Evolutionary conservation across 37 sponge, comb jelly and placozoan genomes (phyloP).

Genomic region (Cliona cf. orientalis): DNA sequence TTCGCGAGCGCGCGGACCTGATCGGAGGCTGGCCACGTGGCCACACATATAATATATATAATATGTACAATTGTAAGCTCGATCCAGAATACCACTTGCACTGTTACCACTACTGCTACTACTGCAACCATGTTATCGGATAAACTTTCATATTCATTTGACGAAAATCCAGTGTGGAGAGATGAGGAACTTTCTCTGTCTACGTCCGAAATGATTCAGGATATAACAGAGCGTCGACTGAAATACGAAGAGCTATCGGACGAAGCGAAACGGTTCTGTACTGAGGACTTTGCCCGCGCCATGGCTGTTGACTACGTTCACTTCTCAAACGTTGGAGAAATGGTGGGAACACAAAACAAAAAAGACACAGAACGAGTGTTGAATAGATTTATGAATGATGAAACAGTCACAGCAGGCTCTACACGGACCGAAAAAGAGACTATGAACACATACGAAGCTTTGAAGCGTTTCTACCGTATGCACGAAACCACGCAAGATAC

Average conservation of each 20-base stretch:
- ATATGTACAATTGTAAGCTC: too few relatives aligned
- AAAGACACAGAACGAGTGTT: constrained; percentile 29
- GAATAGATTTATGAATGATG: not conserved
- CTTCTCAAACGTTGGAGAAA: constrained; percentile 45
- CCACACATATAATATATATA: too few relatives aligned
- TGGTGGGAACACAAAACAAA: constrained; percentile 31
- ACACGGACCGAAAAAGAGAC: constrained; percentile 21
- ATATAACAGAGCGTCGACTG: not conserved
- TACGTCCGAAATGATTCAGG: constrained; percentile 1
- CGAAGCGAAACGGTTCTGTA: constrained; percentile 12
- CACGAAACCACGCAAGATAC: constrained; percentile 31
- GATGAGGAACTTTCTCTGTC: not conserved
- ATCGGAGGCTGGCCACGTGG: too few relatives aligned
- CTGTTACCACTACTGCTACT: too few relatives aligned
- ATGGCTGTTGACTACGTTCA: constrained; percentile 53
- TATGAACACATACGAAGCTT: constrained; percentile 40
- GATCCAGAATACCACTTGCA: too few relatives aligned
- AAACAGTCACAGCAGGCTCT: not conserved
- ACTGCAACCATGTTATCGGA: too few relatives aligned
- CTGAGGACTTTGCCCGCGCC: constrained; percentile 18
- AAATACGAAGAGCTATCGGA: not conserved
- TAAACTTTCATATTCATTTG: too few relatives aligned
- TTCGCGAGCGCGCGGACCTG: too few relatives aligned
- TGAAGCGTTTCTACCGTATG: constrained; percentile 3
- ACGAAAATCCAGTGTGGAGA: not conserved